phyloP scores from a whole-genome alignment of 2,113 vertebrate genomes.

The Pheucticus melanocephalus region DNA sequence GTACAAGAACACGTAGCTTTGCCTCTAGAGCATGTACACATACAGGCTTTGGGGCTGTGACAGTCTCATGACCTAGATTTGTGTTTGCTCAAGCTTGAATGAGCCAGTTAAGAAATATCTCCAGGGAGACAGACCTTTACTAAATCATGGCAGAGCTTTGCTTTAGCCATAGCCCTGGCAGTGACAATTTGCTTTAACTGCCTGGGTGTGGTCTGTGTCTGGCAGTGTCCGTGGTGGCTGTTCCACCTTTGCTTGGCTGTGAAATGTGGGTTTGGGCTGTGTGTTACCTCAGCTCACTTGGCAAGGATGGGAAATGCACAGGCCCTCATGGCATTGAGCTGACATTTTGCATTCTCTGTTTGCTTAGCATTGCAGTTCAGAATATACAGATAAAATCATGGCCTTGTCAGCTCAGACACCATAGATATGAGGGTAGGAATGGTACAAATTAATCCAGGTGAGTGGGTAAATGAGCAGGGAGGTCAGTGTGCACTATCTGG shows the following conservation, averaged over 20 bases:
- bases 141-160: neutral
- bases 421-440: neutral
- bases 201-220: fast-evolving
- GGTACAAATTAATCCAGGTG: neutral
- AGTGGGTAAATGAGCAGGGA: neutral
- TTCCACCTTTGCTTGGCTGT: neutral
- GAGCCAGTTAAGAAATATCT: slow-evolving; percentile 4
- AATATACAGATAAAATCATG: neutral
- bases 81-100: slow-evolving; percentile 20
- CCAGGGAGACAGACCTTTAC: neutral
- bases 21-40: neutral
- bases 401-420: neutral
- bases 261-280: neutral
- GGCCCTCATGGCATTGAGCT: neutral
- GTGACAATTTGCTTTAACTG: neutral
- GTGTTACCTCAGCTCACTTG: neutral
- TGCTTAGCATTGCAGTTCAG: neutral
- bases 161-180: neutral
- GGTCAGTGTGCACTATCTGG: neutral
- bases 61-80: slow-evolving; percentile 57
- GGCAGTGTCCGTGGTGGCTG: neutral
- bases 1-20: neutral
- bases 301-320: neutral
- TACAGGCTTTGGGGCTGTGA: neutral
- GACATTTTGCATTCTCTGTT: neutral